These are phyloP conservation scores for Monarcha castaneiventris DNA, from an alignment of 2,113 vertebrate species.

Conservation along the genomic window DNA sequence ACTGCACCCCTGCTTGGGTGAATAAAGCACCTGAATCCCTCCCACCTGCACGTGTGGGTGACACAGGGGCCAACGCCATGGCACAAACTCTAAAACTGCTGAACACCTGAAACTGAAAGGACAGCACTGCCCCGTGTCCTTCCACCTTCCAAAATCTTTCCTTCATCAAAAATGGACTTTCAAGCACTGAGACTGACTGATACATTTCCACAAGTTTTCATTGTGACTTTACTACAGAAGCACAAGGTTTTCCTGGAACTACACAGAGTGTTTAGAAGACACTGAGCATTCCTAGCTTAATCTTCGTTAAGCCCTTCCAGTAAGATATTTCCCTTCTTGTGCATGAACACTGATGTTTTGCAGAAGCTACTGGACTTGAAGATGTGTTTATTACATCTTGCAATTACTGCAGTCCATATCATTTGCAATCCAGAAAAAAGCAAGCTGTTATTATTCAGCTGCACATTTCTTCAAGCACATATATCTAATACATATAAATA, in stretches of 20 bases:
- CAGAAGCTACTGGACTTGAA: neutral
- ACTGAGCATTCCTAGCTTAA: neutral
- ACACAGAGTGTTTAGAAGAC: neutral
- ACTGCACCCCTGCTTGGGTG: neutral
- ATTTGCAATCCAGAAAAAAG: neutral
- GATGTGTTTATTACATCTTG: neutral
- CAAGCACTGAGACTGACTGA: neutral
- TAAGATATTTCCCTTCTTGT: neutral
- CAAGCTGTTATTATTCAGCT: neutral
- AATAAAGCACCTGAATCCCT: neutral
- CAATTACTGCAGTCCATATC: neutral
- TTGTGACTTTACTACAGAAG: neutral
- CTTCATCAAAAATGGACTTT: neutral
- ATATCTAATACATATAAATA: neutral
- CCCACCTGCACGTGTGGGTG: accelerated
- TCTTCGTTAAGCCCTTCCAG: neutral
- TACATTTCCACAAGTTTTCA: neutral
- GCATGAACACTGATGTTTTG: neutral
- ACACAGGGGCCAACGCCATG: accelerated
- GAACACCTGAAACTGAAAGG: neutral
- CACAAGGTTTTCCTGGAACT: neutral
- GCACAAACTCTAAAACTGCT: neutral
- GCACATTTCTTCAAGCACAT: neutral
- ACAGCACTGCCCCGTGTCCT: neutral
- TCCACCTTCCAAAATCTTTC: neutral